Evolutionary conservation across 2,888 invertebrate genomes (phyloP).

Genomic region (Alviniconcha strummeri): DNA sequence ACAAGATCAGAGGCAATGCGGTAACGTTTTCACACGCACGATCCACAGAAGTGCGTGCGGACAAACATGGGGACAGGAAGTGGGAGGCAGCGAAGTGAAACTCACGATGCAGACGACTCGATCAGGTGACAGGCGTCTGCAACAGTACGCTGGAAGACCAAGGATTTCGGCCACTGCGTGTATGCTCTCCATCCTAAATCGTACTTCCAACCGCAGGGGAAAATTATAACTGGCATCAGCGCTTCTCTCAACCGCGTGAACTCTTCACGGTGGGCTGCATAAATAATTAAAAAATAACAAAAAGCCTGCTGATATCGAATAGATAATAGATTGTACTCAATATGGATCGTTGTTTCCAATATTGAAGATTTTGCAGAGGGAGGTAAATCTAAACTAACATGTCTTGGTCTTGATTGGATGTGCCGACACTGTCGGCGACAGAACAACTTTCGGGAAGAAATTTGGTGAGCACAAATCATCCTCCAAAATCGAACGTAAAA

Average conservation of each 20-base stretch:
- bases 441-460: no score
- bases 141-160: constrained; percentile 40
- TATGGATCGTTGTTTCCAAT: no score
- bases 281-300: not conserved
- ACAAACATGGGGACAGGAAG: not conserved
- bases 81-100: constrained; percentile 3
- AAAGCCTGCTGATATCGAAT: no score
- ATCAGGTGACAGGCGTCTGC: constrained; percentile 43
- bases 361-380: not conserved
- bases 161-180: constrained; percentile 34
- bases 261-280: not conserved
- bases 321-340: no score
- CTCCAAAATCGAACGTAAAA: no score
- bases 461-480: no score
- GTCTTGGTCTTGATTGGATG: no score
- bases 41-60: no score
- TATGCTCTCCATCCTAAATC: constrained; percentile 3
- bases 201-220: not conserved
- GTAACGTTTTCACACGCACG: no score
- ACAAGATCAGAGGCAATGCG: no score
- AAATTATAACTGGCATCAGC: not conserved
- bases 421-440: no score
- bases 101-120: constrained; percentile 49
- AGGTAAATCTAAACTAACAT: not conserved
- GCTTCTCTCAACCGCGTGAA: not conserved